phyloP scores from a whole-genome alignment of 2,888 invertebrate species.

The Sussaba pulchella region DNA sequence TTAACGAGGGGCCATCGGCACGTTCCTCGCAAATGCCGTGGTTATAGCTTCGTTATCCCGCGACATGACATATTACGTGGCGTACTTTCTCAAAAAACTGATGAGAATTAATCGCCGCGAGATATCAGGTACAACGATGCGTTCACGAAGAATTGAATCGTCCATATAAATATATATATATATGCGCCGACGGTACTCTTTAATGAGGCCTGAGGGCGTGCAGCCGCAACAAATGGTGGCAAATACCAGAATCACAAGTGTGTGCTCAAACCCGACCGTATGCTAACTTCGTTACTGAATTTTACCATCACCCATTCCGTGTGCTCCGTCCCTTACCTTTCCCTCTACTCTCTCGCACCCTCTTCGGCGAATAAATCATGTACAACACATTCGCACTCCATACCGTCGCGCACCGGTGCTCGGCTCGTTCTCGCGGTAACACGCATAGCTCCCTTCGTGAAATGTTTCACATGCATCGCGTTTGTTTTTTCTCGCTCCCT shows the following conservation, averaged over 20 bases:
- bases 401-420: constrained; percentile 31
- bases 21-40: constrained; percentile 7
- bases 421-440: constrained; percentile 49
- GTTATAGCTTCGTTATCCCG: not conserved
- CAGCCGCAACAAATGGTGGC: constrained; percentile 54
- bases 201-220: constrained; percentile 9
- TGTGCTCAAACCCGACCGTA: constrained; percentile 26
- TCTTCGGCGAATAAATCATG: constrained; percentile 43
- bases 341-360: constrained; percentile 16
- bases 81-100: not conserved
- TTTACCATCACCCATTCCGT: constrained; percentile 39
- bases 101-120: not conserved
- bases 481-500: constrained; percentile 17
- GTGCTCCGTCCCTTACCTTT: not conserved
- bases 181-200: constrained; percentile 27
- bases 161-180: constrained; percentile 45
- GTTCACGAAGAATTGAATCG: constrained; percentile 45
- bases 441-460: constrained; percentile 50
- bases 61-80: not conserved
- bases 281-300: constrained; percentile 44
- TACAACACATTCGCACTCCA: constrained; percentile 41
- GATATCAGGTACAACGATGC: not conserved
- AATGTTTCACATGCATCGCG: constrained; percentile 61
- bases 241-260: constrained; percentile 40
- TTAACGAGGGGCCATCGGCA: constrained; percentile 34